Evolutionary conservation across 2,113 vertebrate genomes (phyloP).

Genomic region (Rhegmatorhina hoffmannsi): DNA sequence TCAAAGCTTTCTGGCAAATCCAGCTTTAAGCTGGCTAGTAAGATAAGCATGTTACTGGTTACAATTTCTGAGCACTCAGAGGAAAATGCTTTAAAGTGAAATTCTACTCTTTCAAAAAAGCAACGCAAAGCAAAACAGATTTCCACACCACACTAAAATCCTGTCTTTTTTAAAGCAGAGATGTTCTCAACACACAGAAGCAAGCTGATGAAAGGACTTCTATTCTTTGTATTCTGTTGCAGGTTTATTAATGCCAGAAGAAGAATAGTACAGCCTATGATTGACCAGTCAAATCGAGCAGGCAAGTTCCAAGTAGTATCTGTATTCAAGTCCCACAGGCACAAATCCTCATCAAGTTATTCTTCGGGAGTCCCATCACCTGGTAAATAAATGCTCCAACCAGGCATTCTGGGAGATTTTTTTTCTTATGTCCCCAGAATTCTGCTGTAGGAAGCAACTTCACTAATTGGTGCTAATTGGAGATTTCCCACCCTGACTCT

Average conservation of each 20-base stretch:
- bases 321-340: constrained; percentile 72
- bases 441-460: constrained; percentile 84
- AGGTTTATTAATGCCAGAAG: constrained; percentile 99
- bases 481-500: constrained; percentile 92
- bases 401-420: constrained; percentile 78
- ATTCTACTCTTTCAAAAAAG: constrained; percentile 18
- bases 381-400: constrained; percentile 75
- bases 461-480: constrained; percentile 95
- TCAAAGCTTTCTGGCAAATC: constrained; percentile 42
- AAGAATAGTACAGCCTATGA: constrained; percentile 99
- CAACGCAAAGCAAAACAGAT: background rate
- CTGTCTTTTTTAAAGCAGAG: background rate
- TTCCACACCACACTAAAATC: background rate
- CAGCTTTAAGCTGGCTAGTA: background rate
- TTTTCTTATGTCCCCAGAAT: constrained; percentile 77
- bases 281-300: constrained; percentile 99
- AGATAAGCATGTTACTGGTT: background rate
- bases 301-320: constrained; percentile 85
- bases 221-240: constrained; percentile 78
- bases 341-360: constrained; percentile 76
- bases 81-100: constrained; percentile 51
- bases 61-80: constrained; percentile 15
- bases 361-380: constrained; percentile 75
- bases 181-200: constrained; percentile 38
- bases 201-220: constrained; percentile 57